phyloP scores from a whole-genome alignment of 1,140 invertebrate species.

The Drosophila sucinea region DNA sequence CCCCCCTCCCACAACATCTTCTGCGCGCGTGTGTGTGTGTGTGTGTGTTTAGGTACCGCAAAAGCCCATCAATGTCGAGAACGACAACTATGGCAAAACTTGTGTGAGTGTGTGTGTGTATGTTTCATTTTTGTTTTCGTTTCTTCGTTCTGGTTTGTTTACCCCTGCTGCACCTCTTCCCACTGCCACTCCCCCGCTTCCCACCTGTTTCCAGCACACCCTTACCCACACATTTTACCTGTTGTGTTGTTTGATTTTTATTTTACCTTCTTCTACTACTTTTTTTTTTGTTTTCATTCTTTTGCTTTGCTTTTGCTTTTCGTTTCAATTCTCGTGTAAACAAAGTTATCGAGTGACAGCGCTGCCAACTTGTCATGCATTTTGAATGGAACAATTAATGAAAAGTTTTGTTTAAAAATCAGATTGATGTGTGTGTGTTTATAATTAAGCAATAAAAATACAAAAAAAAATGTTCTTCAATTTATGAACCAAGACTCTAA shows the following conservation, averaged over 20 bases:
- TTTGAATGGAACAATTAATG: constrained; percentile 4
- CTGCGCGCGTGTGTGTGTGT: background rate
- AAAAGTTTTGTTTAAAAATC: background rate
- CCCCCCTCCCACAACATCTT: background rate
- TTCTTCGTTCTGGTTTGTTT: constrained; percentile 40
- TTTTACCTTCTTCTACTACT: constrained; percentile 4
- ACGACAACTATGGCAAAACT: constrained; percentile 18
- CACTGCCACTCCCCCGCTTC: background rate
- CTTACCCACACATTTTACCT: constrained; percentile 6
- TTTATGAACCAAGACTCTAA: too few species aligned
- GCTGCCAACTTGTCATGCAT: constrained; percentile 14
- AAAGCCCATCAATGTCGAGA: constrained; percentile 40
- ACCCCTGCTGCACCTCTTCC: constrained; percentile 33
- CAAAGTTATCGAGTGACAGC: constrained; percentile 9
- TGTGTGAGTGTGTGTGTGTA: constrained; percentile 15
- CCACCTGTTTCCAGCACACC: background rate
- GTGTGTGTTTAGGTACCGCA: constrained; percentile 36
- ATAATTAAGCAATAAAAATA: too few species aligned
- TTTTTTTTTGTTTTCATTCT: constrained; percentile 45
- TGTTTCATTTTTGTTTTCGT: constrained; percentile 46
- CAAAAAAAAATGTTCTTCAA: too few species aligned
- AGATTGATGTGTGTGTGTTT: background rate
- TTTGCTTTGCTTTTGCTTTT: constrained; percentile 51
- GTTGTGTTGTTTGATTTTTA: constrained; percentile 11
- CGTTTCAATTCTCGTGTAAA: constrained; percentile 27